These are phyloP conservation scores for Danaus chrysippus DNA, from an alignment of 2,888 invertebrate genomes.

Conservation along the genomic window DNA sequence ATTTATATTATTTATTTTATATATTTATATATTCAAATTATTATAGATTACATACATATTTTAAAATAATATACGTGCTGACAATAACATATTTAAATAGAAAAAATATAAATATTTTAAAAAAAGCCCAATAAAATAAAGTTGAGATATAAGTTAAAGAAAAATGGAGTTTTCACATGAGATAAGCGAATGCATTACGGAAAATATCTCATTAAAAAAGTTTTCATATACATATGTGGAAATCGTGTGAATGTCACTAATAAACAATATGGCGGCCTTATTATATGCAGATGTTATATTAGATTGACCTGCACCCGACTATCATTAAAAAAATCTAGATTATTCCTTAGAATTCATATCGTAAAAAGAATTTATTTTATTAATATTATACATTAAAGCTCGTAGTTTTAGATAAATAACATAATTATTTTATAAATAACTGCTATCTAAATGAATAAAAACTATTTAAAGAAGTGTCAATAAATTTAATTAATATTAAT, in stretches of 20 bases:
- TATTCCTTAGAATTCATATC: too few species aligned
- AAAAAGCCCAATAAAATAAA: too few species aligned
- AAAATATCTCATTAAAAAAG: constrained; percentile 40
- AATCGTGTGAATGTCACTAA: constrained; percentile 57
- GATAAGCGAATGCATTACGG: constrained; percentile 5
- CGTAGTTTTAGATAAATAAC: too few species aligned
- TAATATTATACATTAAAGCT: too few species aligned
- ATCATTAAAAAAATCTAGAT: too few species aligned
- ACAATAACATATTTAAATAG: neutral
- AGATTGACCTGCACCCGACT: neutral
- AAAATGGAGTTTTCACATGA: neutral
- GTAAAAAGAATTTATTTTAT: too few species aligned
- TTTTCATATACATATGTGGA: constrained; percentile 46
- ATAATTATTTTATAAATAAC: too few species aligned
- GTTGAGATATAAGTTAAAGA: too few species aligned
- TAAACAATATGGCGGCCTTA: constrained; percentile 20
- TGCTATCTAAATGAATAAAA: too few species aligned
- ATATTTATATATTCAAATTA: constrained; percentile 10
- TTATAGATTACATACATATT: neutral
- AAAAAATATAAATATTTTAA: neutral
- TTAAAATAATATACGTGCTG: too few species aligned
- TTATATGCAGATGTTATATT: neutral
- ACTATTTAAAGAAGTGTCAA: too few species aligned
- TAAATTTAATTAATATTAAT: too few species aligned
- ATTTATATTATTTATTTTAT: constrained; percentile 11